A percentile compares a stretch with the other conserved stretches of the same genome.
Conservation (phyloP, 2,888 invertebrate species). For the Amphipoea lucens region DNA sequence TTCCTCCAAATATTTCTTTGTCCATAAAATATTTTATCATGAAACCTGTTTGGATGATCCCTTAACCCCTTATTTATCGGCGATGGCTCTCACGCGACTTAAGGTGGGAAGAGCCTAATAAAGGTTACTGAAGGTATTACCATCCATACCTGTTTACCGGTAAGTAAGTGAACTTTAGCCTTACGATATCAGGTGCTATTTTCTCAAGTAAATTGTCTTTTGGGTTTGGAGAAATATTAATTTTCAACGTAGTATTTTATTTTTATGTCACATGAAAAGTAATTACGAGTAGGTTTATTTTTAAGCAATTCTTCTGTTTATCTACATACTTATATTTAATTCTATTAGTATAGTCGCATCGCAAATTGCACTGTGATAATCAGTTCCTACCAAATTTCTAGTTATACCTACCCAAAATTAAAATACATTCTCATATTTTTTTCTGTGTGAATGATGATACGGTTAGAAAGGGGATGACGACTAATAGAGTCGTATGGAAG, state of each 20-base stretch:
- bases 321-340: background rate
- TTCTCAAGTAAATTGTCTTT: background rate
- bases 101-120: slow-evolving; percentile 18
- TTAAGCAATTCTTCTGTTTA: too few species aligned
- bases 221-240: background rate
- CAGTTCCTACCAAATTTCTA: background rate
- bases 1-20: slow-evolving; percentile 29
- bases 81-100: slow-evolving; percentile 44
- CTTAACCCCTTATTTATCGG: slow-evolving; percentile 58
- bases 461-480: too few species aligned
- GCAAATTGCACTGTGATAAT: background rate
- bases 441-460: too few species aligned
- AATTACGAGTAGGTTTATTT: background rate
- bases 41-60: slow-evolving; percentile 41
- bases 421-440: background rate
- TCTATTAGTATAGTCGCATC: background rate
- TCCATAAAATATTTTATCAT: slow-evolving; percentile 48
- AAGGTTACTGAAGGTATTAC: slow-evolving; percentile 34
- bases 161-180: background rate
- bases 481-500: too few species aligned
- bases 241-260: background rate
- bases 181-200: background rate
- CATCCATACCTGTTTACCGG: background rate
- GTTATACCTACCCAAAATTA: background rate
- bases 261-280: background rate